Evolutionary conservation across 2,113 vertebrate genomes (phyloP), one percentile per base, ranked within the genome.

Genomic region (Limnothrissa miodon): DNA sequence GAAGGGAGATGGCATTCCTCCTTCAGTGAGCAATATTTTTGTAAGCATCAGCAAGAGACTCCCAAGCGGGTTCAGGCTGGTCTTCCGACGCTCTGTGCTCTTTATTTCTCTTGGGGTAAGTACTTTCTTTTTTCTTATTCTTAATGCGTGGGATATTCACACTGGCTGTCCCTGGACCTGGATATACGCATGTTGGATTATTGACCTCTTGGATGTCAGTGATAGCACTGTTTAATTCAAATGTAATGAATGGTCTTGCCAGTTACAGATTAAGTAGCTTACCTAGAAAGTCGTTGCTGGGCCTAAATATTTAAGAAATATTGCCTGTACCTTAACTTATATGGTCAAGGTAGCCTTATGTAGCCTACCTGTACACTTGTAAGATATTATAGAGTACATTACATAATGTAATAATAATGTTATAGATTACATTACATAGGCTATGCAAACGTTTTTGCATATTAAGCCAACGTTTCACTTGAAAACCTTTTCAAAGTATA

Each of bases 51-150:
- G 95, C 91, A 94, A 91, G 94, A 92, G 93, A 90, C 90, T 93
- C 85, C 92, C 92, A 92, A 94, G 92, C 90, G 89, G 88, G 89
- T 89, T 90, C 92, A 92, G 92, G 89, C 93, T 93, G 90, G 44
- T 93, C 91, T 92, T 87, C 91, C 91, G 90, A 90, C 90, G 88
- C 92, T 92, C 88, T 86, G 87, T 89, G 86, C 83, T 91, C 88
- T 90, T 92, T 91, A 90, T 87, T 83, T 93, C 93, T 93, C 87
- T 85, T 45, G 86, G 78, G 96, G 97, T 99, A 93, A 98, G 98
- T 95, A 17, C 83, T 89, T 92, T 88, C 13, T 79, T 81, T 79
- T 85, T 84, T 80, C 0, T 80, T 84, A 86, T 90, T 90, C 81
- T 39, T 48, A n/a, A 59, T 78, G 17, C 36, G 48, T 19, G 15